Evolutionary conservation across 1,140 invertebrate genomes (phyloP).

Genomic region (Venustaconcha ellipsiformis): DNA sequence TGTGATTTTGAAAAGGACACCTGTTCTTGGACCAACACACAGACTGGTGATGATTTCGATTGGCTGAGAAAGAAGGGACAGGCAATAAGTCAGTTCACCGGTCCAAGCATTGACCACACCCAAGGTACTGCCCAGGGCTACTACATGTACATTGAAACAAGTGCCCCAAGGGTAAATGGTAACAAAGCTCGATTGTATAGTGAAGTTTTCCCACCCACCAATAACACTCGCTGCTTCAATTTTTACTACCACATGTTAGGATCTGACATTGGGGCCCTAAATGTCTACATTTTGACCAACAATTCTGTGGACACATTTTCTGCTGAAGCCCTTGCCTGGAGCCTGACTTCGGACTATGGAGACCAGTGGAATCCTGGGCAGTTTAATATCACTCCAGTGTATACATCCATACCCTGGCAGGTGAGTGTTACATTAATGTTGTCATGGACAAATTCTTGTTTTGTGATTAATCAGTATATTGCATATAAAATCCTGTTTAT

Average conservation of each 20-base stretch:
- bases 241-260: slow-evolving; percentile 66
- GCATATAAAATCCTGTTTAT: neutral
- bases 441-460: no score
- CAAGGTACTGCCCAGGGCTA: slow-evolving; percentile 31
- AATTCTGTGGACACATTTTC: slow-evolving; percentile 33
- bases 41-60: slow-evolving; percentile 55
- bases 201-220: slow-evolving; percentile 36
- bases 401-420: slow-evolving; percentile 53
- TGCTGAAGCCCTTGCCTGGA: slow-evolving; percentile 51
- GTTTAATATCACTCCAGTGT: slow-evolving; percentile 46
- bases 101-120: slow-evolving; percentile 58
- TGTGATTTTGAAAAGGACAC: slow-evolving; percentile 54
- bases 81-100: slow-evolving; percentile 69
- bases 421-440: slow-evolving; percentile 11
- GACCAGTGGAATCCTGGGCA: slow-evolving; percentile 48
- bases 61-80: slow-evolving; percentile 46
- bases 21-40: slow-evolving; percentile 54
- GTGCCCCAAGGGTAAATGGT: slow-evolving; percentile 39
- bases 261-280: slow-evolving; percentile 48
- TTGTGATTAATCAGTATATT: no score
- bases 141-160: slow-evolving; percentile 54
- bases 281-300: slow-evolving; percentile 45
- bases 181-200: slow-evolving; percentile 41
- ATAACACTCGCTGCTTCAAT: slow-evolving; percentile 36
- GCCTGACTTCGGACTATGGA: slow-evolving; percentile 36